Evolutionary conservation across 2,888 invertebrate genomes (phyloP), one percentile per base, ranked within the genome.

Genomic region (Rhamphomyia laevipes): DNA sequence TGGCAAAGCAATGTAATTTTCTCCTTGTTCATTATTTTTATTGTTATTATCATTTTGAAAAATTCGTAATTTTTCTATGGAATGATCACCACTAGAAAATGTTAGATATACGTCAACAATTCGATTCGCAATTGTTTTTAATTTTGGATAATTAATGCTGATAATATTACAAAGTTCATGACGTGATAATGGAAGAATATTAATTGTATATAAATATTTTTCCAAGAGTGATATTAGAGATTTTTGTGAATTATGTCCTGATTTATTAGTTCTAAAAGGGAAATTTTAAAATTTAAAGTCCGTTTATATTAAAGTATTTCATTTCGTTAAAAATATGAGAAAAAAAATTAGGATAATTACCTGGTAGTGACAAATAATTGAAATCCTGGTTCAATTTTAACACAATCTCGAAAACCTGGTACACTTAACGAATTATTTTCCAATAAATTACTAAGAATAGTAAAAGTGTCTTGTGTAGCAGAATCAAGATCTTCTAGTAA

Each of bases 401-500:
- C 76, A 23, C 80, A 78, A 65, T 91, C 89, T 43, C 90, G 81
- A 66, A 89, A 92, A 0, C 94, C 94, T 4, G 94, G 93, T 5
- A 96, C 84, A 48, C 84, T 81, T 2, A 95, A 74, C 17, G 79
- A 79, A 51, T 83, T 80, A 48, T 86, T 84, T 70, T 96, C 93
- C 37, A 95, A 70, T 4, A 97, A 74, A 43, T 88, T 86, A 55
- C 86, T 81, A 12, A 97, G 68, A 13, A 93, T 80, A 0, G 94
- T 88, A 1, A 90, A 83, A 0, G 97, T 91, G 67, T 99, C 99
- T 62, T 88, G 80, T 2, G 92, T 88, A 2, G 95, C 96, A 52
- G 84, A 82, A 66, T 99, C 96, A 44, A 99, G 82, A 65, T 99
- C 99, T 74, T 99, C 97, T 52, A 99, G 71, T 3, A 99, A 73